Evolutionary conservation across 2,888 invertebrate genomes (phyloP).

Genomic region (Drosophila pegasa): DNA sequence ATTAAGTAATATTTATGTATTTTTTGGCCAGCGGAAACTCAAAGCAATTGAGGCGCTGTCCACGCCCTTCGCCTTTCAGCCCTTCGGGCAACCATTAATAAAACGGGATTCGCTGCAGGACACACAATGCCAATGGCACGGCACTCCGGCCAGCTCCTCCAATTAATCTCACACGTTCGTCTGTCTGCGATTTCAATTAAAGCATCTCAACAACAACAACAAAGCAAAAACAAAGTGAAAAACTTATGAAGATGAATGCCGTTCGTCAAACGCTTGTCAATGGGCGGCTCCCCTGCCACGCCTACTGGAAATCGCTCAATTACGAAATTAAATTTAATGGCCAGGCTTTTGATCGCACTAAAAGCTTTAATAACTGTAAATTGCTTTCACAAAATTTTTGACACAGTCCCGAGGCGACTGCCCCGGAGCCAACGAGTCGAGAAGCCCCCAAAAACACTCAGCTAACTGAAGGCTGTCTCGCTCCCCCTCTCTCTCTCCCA

Average conservation of each 20-base stretch:
- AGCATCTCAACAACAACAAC: conserved; percentile 43
- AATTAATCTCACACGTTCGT: conserved; percentile 52
- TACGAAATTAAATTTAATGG: conserved; percentile 78
- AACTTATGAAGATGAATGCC: conserved; percentile 77
- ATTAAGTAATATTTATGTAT: conserved; percentile 78
- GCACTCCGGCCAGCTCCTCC: background rate
- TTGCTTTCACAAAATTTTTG: conserved; percentile 73
- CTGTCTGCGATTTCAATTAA: conserved; percentile 75
- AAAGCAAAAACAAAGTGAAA: conserved; percentile 22
- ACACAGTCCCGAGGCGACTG: conserved; percentile 15
- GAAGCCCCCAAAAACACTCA: background rate
- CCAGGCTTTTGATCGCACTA: conserved; percentile 76
- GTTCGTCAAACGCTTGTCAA: conserved; percentile 67
- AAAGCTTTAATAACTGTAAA: conserved; percentile 81
- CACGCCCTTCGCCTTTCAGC: conserved; percentile 14
- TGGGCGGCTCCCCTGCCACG: background rate
- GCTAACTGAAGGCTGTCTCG: background rate
- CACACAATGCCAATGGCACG: conserved; percentile 35
- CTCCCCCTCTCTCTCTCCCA: background rate
- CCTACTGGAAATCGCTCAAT: conserved; percentile 70
- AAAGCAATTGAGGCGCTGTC: conserved; percentile 37
- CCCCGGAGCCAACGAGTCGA: background rate
- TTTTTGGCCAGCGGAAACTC: conserved; percentile 40
- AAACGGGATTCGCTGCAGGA: conserved; percentile 63
- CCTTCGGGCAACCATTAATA: conserved; percentile 65